These are phyloP conservation scores for Drosophila ustulata DNA, from an alignment of 2,888 invertebrate species.

Conservation along the genomic window DNA sequence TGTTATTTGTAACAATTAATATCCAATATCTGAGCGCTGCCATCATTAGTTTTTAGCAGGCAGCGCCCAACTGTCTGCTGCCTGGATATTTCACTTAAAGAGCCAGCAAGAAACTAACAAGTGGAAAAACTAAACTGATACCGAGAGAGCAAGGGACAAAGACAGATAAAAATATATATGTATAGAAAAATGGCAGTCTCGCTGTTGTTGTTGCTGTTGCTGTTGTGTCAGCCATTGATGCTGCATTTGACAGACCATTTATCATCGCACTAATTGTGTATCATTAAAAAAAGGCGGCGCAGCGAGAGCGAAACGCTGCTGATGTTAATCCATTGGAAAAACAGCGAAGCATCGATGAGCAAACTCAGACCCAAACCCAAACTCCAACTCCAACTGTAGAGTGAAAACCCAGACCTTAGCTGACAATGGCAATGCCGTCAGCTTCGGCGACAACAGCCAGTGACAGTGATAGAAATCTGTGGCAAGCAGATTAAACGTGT, in stretches of 20 bases:
- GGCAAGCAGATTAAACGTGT: slow-evolving; percentile 80
- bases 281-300: slow-evolving; percentile 77
- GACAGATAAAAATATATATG: slow-evolving; percentile 15
- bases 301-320: slow-evolving; percentile 18
- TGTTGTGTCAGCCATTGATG: slow-evolving; percentile 60
- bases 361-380: neutral
- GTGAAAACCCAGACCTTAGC: slow-evolving; percentile 9
- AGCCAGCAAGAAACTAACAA: slow-evolving; percentile 17
- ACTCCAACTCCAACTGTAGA: neutral
- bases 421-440: slow-evolving; percentile 58
- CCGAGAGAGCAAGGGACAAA: slow-evolving; percentile 38
- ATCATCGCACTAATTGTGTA: slow-evolving; percentile 84
- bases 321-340: slow-evolving; percentile 75
- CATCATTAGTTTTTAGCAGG: slow-evolving; percentile 69
- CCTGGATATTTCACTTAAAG: slow-evolving; percentile 63
- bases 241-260: slow-evolving; percentile 84
- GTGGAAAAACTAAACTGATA: slow-evolving; percentile 25
- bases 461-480: slow-evolving; percentile 81
- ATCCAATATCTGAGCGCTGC: slow-evolving; percentile 71
- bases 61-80: slow-evolving; percentile 34
- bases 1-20: slow-evolving; percentile 80
- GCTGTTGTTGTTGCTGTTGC: slow-evolving; percentile 37
- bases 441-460: slow-evolving; percentile 46
- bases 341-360: slow-evolving; percentile 50
- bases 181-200: slow-evolving; percentile 17